phyloP scores from a whole-genome alignment of 1,140 invertebrate species.

The Calephelis virginiensis region DNA sequence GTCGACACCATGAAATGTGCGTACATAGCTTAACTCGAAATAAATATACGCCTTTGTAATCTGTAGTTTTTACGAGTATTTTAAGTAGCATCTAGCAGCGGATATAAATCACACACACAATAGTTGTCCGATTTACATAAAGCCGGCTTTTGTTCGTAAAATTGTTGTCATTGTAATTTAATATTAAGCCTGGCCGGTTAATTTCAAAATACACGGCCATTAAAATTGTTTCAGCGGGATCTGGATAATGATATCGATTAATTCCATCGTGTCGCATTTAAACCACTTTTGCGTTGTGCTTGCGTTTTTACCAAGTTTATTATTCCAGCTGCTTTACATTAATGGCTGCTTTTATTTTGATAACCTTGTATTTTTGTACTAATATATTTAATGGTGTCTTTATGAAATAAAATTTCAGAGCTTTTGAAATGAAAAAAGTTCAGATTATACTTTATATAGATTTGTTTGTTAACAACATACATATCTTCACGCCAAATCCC shows the following conservation, averaged over 20 bases:
- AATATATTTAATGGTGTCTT: not conserved
- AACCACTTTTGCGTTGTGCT: slow-evolving; percentile 32
- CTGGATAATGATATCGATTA: slow-evolving; percentile 38
- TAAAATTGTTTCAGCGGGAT: slow-evolving; percentile 35
- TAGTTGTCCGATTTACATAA: slow-evolving; percentile 55
- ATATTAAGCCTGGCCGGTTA: slow-evolving; percentile 39
- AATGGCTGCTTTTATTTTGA: slow-evolving; percentile 1
- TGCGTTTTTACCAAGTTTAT: slow-evolving; percentile 15
- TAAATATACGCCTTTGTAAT: slow-evolving; percentile 35
- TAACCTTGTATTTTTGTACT: not conserved
- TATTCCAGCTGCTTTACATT: not conserved
- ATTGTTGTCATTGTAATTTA: slow-evolving; percentile 51
- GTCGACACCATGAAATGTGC: not conserved
- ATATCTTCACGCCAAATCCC: no score
- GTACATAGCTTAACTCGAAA: slow-evolving; percentile 6
- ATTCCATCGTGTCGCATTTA: slow-evolving; percentile 36
- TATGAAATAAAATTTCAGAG: no score
- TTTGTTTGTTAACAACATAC: no score
- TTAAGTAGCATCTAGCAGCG: slow-evolving; percentile 45
- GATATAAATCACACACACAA: slow-evolving; percentile 49
- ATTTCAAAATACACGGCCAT: slow-evolving; percentile 35
- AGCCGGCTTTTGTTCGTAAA: slow-evolving; percentile 40
- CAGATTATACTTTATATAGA: no score
- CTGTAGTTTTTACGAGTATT: slow-evolving; percentile 54
- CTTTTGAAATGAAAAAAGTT: no score